phyloP scores from a whole-genome alignment of 2,113 vertebrate species.

The Ursus arctos region DNA sequence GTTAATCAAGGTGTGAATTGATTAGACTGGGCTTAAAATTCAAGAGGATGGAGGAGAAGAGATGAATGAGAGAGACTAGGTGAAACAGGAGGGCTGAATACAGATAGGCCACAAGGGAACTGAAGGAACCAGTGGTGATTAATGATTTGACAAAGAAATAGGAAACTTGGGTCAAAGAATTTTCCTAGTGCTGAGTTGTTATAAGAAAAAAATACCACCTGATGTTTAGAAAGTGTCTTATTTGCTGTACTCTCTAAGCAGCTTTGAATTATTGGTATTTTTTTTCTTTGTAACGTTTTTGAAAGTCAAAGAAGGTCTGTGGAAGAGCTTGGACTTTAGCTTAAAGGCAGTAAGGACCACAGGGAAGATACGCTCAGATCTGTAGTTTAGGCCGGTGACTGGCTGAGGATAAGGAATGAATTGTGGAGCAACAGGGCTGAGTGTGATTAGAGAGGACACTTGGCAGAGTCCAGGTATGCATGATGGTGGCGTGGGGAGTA shows the following conservation, averaged over 20 bases:
- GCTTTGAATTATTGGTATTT: constrained; percentile 12
- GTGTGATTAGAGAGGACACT: neutral
- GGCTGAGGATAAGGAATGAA: neutral
- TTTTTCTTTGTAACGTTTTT: neutral
- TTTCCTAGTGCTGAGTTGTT: neutral
- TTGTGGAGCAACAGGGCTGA: neutral
- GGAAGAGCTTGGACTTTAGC: neutral
- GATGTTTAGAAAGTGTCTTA: constrained; percentile 21
- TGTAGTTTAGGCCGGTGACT: neutral
- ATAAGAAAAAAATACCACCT: neutral
- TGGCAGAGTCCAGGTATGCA: neutral
- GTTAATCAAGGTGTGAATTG: neutral
- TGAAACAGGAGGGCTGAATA: neutral
- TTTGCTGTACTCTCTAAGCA: neutral
- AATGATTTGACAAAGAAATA: neutral
- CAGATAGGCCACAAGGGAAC: neutral
- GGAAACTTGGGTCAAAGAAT: neutral
- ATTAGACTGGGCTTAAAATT: neutral
- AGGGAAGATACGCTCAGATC: neutral
- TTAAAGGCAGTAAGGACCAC: neutral
- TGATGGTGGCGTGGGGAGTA: neutral
- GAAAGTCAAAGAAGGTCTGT: neutral
- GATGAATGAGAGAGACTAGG: neutral
- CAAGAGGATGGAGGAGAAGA: neutral
- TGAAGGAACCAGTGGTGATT: neutral